These are phyloP conservation scores for Microhierax caerulescens DNA, from an alignment of 2,797 vertebrate species.

Conservation along the genomic window DNA sequence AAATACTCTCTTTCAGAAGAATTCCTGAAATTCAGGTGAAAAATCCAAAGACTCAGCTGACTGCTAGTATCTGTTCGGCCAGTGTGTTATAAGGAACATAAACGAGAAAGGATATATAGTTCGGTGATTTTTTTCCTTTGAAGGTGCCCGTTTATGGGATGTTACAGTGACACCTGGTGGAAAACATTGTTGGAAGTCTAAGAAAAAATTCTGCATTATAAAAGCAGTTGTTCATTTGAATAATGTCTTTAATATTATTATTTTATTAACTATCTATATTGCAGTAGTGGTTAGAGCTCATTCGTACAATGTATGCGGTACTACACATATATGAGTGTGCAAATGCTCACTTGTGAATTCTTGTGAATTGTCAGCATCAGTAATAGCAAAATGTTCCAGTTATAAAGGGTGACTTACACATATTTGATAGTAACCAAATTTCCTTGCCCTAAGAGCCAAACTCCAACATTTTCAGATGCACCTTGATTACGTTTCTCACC, in stretches of 20 bases:
- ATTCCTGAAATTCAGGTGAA: background rate
- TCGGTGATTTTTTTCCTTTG: background rate
- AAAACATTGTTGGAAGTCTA: background rate
- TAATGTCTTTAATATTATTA: background rate
- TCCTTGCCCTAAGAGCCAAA: background rate
- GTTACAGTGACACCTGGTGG: slow-evolving; percentile 74
- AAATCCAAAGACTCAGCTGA: background rate
- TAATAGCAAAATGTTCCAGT: background rate
- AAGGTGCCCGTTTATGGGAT: slow-evolving; percentile 1
- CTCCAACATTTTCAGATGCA: background rate
- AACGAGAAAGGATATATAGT: background rate
- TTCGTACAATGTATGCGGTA: background rate
- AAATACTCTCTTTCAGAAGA: background rate
- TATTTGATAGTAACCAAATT: background rate
- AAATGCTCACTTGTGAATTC: background rate
- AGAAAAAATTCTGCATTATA: background rate
- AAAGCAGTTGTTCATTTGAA: fast-evolving
- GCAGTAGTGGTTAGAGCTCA: background rate
- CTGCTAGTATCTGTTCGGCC: background rate
- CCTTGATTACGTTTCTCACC: background rate
- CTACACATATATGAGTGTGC: background rate
- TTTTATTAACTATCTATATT: background rate
- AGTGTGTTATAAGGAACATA: background rate
- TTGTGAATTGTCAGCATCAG: background rate
- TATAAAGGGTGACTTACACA: fast-evolving